phyloP scores from a whole-genome alignment of 2,888 invertebrate species.

The Yponomeuta sedellus region DNA sequence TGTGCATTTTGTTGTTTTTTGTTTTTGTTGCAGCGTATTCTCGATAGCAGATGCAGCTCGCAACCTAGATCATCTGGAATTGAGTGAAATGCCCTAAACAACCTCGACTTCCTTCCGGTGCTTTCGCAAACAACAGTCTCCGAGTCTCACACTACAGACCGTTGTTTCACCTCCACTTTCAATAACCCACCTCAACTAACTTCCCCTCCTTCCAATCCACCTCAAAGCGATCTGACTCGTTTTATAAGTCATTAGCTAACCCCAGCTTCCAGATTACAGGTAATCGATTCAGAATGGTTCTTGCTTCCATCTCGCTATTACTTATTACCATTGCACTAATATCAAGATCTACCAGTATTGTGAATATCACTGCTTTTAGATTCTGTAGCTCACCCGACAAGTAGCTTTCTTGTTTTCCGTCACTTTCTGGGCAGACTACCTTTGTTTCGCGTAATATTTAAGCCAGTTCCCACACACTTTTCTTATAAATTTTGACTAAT shows the following conservation, averaged over 20 bases:
- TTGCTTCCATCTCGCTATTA: not conserved
- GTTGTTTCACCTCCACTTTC: not conserved
- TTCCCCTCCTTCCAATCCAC: not conserved
- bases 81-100: slow-evolving; percentile 33
- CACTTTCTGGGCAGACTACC: slow-evolving; percentile 21
- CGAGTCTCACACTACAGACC: not conserved
- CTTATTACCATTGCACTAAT: not conserved
- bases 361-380: not conserved
- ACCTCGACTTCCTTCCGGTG: slow-evolving; percentile 1
- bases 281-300: not conserved
- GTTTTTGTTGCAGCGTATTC: slow-evolving; percentile 68
- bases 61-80: slow-evolving; percentile 31
- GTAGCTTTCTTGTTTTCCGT: not conserved
- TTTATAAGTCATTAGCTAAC: not conserved
- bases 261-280: not conserved
- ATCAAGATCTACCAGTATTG: not conserved
- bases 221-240: not conserved
- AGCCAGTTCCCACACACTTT: not conserved
- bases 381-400: not conserved
- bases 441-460: slow-evolving; percentile 22
- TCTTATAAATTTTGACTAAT: slow-evolving; percentile 59
- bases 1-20: slow-evolving; percentile 67
- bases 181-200: not conserved
- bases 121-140: not conserved
- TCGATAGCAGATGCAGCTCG: slow-evolving; percentile 51